These are phyloP conservation scores for Betta splendens DNA, from an alignment of 2,797 vertebrate genomes.

Conservation along the genomic window DNA sequence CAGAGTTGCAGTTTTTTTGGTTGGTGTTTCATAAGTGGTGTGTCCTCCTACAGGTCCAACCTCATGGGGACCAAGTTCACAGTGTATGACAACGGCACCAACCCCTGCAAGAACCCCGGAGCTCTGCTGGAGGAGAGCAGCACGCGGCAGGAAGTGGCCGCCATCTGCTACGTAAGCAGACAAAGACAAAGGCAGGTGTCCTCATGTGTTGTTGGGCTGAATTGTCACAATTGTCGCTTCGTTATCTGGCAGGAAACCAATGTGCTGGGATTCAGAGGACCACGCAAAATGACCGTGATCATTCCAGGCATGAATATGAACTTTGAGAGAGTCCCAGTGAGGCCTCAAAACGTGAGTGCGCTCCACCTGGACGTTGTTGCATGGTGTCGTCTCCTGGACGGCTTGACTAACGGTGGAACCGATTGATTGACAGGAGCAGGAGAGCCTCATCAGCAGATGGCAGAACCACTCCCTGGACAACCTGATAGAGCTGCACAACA, in stretches of 20 bases:
- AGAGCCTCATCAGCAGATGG: slow-evolving; percentile 92
- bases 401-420: too few species aligned
- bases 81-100: slow-evolving; percentile 92
- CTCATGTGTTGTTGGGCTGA: not conserved
- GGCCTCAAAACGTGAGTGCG: slow-evolving; percentile 87
- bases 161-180: slow-evolving; percentile 91
- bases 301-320: slow-evolving; percentile 97
- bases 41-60: slow-evolving; percentile 86
- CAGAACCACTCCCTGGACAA: slow-evolving; percentile 90
- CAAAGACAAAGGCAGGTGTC: not conserved
- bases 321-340: slow-evolving; percentile 90
- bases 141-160: slow-evolving; percentile 91
- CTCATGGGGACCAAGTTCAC: slow-evolving; percentile 98
- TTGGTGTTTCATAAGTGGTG: not conserved
- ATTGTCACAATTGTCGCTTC: not conserved
- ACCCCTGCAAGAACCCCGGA: slow-evolving; percentile 87
- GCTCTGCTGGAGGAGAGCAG: slow-evolving; percentile 86
- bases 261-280: slow-evolving; percentile 96
- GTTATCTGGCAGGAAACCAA: slow-evolving; percentile 89
- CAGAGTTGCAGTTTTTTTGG: too few species aligned
- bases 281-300: slow-evolving; percentile 97
- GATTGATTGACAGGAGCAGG: slow-evolving; percentile 84
- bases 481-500: slow-evolving; percentile 96
- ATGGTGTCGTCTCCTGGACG: too few species aligned
- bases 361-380: too few species aligned